phyloP scores from a whole-genome alignment of 2,888 invertebrate genomes.

The Erpobdella octoculata region DNA sequence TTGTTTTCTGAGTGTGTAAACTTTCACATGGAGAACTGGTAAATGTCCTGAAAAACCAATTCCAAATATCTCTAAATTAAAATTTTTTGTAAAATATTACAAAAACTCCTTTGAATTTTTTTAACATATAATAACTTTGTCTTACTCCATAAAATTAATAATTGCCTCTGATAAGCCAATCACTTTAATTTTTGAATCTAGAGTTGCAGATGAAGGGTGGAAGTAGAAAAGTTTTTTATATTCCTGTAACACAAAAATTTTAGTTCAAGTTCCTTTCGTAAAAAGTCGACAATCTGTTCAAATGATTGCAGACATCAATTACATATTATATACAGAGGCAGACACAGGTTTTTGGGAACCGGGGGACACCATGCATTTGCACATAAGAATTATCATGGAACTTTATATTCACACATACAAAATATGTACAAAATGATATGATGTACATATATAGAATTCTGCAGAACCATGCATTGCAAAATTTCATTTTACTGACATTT shows the following conservation, averaged over 20 bases:
- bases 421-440: no score
- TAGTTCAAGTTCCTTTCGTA: not conserved
- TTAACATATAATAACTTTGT: slow-evolving; percentile 25
- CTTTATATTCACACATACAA: no score
- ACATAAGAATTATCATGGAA: no score
- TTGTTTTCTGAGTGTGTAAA: slow-evolving; percentile 78
- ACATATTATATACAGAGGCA: no score
- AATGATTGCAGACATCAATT: no score
- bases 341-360: no score
- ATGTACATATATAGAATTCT: no score
- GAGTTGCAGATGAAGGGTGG: slow-evolving; percentile 68
- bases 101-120: not conserved
- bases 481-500: no score
- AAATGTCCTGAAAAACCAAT: slow-evolving; percentile 63
- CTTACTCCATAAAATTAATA: slow-evolving; percentile 84
- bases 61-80: slow-evolving; percentile 17
- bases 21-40: slow-evolving; percentile 72
- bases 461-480: no score
- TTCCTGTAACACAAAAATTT: slow-evolving; percentile 61
- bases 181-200: slow-evolving; percentile 76
- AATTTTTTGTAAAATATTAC: not conserved
- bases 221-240: slow-evolving; percentile 79
- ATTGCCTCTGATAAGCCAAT: slow-evolving; percentile 91
- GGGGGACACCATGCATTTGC: no score
- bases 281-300: no score